phyloP scores from a whole-genome alignment of 2,797 vertebrate genomes.

The Myotis pilosus region DNA sequence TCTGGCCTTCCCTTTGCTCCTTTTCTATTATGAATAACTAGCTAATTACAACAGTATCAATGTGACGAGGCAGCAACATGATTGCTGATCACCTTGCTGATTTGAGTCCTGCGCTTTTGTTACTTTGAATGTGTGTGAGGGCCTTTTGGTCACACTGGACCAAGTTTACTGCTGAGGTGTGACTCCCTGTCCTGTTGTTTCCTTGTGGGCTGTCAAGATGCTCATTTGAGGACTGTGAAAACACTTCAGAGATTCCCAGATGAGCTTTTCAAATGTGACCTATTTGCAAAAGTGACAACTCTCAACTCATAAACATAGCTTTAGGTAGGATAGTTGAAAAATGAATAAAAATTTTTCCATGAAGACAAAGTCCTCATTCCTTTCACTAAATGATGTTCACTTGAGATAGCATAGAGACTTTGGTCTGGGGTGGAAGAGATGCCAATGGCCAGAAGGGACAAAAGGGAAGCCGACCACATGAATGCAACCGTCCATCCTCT shows the following conservation, averaged over 20 bases:
- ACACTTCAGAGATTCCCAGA: background rate
- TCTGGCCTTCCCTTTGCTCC: background rate
- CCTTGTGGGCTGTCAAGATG: background rate
- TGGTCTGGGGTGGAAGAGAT: background rate
- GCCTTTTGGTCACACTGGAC: background rate
- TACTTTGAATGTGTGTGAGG: background rate
- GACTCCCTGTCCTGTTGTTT: background rate
- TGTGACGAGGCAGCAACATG: background rate
- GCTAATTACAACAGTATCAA: background rate
- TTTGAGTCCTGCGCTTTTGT: background rate
- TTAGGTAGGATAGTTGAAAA: background rate
- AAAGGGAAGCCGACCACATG: background rate
- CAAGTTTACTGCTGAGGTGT: background rate
- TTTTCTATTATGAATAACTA: background rate
- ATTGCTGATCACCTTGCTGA: background rate
- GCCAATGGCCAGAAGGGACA: background rate
- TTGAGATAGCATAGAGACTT: background rate
- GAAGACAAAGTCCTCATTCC: background rate
- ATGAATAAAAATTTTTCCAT: background rate
- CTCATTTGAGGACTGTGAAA: background rate
- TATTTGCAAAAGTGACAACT: background rate
- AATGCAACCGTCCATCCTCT: background rate
- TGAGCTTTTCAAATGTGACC: background rate
- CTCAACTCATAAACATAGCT: background rate
- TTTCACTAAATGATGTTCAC: background rate